phyloP scores from a whole-genome alignment of 1,140 invertebrate genomes.

The Drosophila malerkotliana region DNA sequence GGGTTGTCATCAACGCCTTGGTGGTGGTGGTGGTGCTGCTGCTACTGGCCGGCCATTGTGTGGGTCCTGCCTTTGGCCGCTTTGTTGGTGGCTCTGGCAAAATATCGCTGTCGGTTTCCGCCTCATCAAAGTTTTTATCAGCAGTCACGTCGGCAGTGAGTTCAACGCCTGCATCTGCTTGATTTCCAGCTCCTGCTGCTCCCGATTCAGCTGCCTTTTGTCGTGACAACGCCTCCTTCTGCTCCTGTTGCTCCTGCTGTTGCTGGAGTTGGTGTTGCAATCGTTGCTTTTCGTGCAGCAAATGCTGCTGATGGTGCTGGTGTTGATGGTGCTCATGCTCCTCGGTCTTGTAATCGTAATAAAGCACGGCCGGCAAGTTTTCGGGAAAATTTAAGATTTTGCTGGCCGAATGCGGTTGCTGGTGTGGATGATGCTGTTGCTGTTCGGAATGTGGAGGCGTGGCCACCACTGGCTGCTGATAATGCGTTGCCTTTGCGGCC shows the following conservation, averaged over 20 bases:
- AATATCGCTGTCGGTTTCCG: slow-evolving; percentile 83
- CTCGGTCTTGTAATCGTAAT: slow-evolving; percentile 82
- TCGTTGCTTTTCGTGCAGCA: slow-evolving; percentile 75
- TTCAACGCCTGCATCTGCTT: slow-evolving; percentile 42
- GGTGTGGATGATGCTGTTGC: slow-evolving; percentile 28
- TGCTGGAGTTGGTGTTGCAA: slow-evolving; percentile 47
- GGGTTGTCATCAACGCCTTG: slow-evolving; percentile 39
- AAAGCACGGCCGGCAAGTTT: slow-evolving; percentile 77
- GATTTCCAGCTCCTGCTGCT: slow-evolving; percentile 19
- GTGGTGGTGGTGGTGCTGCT: slow-evolving; percentile 20
- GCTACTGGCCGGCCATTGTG: slow-evolving; percentile 44
- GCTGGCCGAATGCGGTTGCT: slow-evolving; percentile 59
- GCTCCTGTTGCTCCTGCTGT: slow-evolving; percentile 46
- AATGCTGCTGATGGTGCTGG: slow-evolving; percentile 80
- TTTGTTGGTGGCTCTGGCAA: slow-evolving; percentile 81
- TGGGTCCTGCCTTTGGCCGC: slow-evolving; percentile 55
- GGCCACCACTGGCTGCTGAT: slow-evolving; percentile 52
- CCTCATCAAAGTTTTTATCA: slow-evolving; percentile 80
- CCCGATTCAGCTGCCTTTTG: slow-evolving; percentile 43
- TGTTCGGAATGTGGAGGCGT: slow-evolving; percentile 26
- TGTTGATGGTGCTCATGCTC: slow-evolving; percentile 82
- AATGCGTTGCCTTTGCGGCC: slow-evolving; percentile 66
- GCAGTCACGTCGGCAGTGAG: slow-evolving; percentile 44
- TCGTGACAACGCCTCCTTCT: slow-evolving; percentile 50
- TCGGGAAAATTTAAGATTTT: slow-evolving; percentile 82